Evolutionary conservation across 2,888 invertebrate genomes (phyloP).

Genomic region (Gnatocerus cornutus): DNA sequence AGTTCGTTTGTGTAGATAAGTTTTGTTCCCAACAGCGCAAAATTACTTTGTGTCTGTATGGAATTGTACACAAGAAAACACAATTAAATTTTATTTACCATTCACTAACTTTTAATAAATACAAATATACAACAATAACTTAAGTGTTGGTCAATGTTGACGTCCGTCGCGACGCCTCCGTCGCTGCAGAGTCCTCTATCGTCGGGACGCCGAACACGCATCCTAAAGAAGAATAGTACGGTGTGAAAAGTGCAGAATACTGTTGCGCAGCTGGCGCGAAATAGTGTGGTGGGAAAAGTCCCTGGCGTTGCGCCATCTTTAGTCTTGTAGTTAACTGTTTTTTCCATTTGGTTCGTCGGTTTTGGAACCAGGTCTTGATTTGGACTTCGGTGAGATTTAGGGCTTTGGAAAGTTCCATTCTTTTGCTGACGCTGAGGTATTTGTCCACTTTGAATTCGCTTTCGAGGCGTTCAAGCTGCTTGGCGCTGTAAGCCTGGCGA

Average conservation of each 20-base stretch:
- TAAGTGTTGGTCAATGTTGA: slow-evolving; percentile 4
- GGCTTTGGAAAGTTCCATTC: slow-evolving; percentile 93
- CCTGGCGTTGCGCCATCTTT: slow-evolving; percentile 91
- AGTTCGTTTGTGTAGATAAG: not conserved
- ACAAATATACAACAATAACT: slow-evolving; percentile 26
- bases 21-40: slow-evolving; percentile 3
- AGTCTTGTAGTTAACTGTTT: slow-evolving; percentile 93
- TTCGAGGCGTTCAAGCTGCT: slow-evolving; percentile 93
- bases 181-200: slow-evolving; percentile 65
- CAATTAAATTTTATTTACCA: slow-evolving; percentile 17
- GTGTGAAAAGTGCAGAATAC: slow-evolving; percentile 76
- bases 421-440: slow-evolving; percentile 95
- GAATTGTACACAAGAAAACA: slow-evolving; percentile 12
- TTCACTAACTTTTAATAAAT: slow-evolving; percentile 20
- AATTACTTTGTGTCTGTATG: not conserved
- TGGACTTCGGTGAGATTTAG: slow-evolving; percentile 94
- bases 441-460: slow-evolving; percentile 97
- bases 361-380: slow-evolving; percentile 98
- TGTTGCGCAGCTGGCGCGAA: slow-evolving; percentile 75
- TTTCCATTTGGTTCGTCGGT: slow-evolving; percentile 97
- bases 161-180: slow-evolving; percentile 40
- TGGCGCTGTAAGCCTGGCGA: slow-evolving; percentile 96
- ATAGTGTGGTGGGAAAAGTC: slow-evolving; percentile 81
- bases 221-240: slow-evolving; percentile 77
- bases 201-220: slow-evolving; percentile 77